Conservation (phyloP, 2,113 vertebrate genomes). For the Stegostoma tigrinum region DNA sequence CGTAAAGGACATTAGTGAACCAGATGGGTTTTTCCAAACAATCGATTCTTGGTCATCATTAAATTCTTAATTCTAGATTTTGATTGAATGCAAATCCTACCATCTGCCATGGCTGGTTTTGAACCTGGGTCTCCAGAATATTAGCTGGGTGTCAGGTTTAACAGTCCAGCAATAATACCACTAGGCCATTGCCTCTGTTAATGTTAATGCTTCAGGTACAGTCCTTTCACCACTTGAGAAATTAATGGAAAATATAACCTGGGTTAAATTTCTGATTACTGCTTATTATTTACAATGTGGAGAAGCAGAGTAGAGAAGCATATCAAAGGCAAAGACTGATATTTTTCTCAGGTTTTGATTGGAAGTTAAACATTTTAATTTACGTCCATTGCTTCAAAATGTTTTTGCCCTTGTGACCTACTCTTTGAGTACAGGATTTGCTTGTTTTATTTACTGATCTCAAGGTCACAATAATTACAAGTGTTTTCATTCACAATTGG, state of each 20-base stretch:
- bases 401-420: not conserved
- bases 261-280: not conserved
- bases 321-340: not conserved
- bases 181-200: no score
- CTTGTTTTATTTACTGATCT: not conserved
- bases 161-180: no score
- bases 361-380: not conserved
- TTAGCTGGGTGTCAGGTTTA: no score
- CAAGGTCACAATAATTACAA: slow-evolving; percentile 11
- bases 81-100: no score
- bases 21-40: no score
- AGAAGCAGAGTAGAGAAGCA: not conserved
- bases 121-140: no score
- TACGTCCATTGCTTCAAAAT: not conserved
- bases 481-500: not conserved
- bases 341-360: not conserved
- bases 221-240: not conserved
- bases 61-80: no score
- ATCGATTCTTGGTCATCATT: no score
- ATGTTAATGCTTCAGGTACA: not conserved
- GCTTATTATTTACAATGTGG: not conserved
- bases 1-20: no score
- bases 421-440: slow-evolving; percentile 13
- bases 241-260: not conserved
- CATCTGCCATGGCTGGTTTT: no score